Base-by-base conservation (phyloP, 2,888 invertebrate species). In the Nomada goodeniana region DNA sequence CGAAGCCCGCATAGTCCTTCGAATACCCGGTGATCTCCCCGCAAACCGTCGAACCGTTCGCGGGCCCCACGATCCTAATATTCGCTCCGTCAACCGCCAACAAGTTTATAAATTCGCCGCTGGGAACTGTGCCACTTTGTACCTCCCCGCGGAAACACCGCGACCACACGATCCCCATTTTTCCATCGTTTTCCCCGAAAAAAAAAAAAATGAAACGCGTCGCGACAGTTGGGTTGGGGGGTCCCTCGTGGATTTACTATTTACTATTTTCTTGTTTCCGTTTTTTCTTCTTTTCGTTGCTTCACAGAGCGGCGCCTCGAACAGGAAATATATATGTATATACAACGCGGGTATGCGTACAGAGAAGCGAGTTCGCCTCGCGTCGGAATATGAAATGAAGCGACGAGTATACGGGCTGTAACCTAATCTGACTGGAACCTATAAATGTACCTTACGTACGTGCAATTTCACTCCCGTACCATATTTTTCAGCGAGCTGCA, bases 391-490 rank as follows among this genome's bases (percentile, higher is more conserved):
- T 91, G 83, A 89, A 93, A 92, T 91, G 89, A 91, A 89, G 86
- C 76, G 65, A 47, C 74, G 82, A 90, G 90, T 90, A 90, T 89
- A 90, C 90, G 91, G 86, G 86, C 90, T 87, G 60, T 60, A 90
- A 91, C 92, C 91, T 92, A 92, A 93, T 92, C 92, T 92, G 89
- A 90, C 91, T 89, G 90, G 76, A 90, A 91, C 36, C 36, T 36
- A 36, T 36, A 36, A 36, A 36, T 36, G 36, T 36, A 36, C 7
- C 7, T 36, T 36, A 36, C 91, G 91, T 90, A 89, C 87, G 88
- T 91, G 91, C 91, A 92, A 93, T 92, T 92, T 89, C 89, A 86
- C 85, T 91, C 91, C 89, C 91, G 90, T 89, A 91, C 92, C 90
- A 92, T 93, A 93, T 92, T 93, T 93, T 91, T 83, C 81, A 65